A percentile compares a stretch with the other conserved stretches of the same genome.
phyloP scores from a whole-genome alignment of 2,797 vertebrate species.

The Rhodeus uyekii region DNA sequence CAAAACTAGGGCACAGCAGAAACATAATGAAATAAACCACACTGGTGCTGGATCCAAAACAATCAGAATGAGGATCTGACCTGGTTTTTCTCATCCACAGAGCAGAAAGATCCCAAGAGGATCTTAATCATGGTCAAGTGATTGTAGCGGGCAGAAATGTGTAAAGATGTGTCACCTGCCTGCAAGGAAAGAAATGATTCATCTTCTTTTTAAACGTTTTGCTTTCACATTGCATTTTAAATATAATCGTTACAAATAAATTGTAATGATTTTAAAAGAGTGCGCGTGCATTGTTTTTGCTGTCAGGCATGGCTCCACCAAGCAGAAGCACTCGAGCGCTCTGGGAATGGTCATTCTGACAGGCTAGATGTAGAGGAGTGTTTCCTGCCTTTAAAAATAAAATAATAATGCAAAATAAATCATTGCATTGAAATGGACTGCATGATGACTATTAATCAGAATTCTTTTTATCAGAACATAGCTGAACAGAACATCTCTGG shows the following conservation, averaged over 20 bases:
- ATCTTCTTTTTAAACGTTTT: not conserved
- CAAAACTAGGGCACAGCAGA: not conserved
- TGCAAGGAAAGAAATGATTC: slow-evolving; percentile 59
- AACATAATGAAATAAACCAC: not conserved
- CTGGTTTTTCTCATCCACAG: slow-evolving; percentile 88
- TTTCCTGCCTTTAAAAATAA: slow-evolving; percentile 78
- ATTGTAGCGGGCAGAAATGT: slow-evolving; percentile 89
- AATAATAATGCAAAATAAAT: not conserved
- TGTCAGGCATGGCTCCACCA: slow-evolving; percentile 82
- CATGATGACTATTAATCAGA: not conserved
- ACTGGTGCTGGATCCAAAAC: not conserved
- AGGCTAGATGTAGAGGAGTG: slow-evolving; percentile 89
- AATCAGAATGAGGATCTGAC: slow-evolving; percentile 68
- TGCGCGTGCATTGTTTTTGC: slow-evolving; percentile 85
- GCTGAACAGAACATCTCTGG: not conserved
- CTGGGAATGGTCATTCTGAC: slow-evolving; percentile 89
- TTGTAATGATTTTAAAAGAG: not conserved
- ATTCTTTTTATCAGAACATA: too few species aligned
- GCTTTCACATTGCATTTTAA: not conserved
- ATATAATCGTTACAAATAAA: not conserved
- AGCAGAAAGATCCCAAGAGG: slow-evolving; percentile 86
- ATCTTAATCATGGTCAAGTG: slow-evolving; percentile 85
- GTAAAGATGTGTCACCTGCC: slow-evolving; percentile 89
- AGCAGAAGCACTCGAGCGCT: slow-evolving; percentile 83
- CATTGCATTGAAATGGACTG: not conserved